phyloP scores from a whole-genome alignment of 2,888 invertebrate genomes.

The Anoplius nigerrimus region DNA sequence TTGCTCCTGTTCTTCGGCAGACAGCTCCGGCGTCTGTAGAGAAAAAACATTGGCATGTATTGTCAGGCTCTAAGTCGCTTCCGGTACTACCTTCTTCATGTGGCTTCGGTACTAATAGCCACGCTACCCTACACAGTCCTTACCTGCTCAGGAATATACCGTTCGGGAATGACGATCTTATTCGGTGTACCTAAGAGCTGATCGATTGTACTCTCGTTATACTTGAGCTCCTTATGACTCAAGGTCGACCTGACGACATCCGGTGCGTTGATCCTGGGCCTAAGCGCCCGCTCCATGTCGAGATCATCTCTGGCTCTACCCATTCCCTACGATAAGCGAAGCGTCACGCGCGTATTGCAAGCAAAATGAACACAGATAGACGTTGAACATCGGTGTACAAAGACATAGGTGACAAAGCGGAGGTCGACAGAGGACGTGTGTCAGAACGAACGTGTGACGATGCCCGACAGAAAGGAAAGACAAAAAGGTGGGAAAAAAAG shows the following conservation, averaged over 20 bases:
- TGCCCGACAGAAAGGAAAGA: too few species aligned
- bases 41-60: constrained; percentile 25
- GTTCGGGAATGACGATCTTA: constrained; percentile 93
- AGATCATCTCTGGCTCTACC: constrained; percentile 87
- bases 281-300: constrained; percentile 89
- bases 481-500: too few species aligned
- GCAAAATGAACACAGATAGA: not conserved
- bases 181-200: constrained; percentile 90
- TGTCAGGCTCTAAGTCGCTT: not conserved
- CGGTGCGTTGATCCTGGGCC: constrained; percentile 86
- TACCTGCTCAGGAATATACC: constrained; percentile 93
- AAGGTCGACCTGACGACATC: constrained; percentile 92
- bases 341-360: not conserved
- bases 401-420: too few species aligned
- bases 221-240: constrained; percentile 80
- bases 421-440: not conserved
- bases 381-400: not conserved
- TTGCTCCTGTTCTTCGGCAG: constrained; percentile 89
- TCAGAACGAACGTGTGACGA: not conserved
- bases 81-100: not conserved
- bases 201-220: constrained; percentile 90
- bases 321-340: constrained; percentile 65
- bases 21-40: constrained; percentile 84
- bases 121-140: not conserved
- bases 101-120: too few species aligned